Percentiles rank a stretch among this genome's conserved stretches.
Evolutionary conservation across 2,797 vertebrate genomes (phyloP).

Genomic region (Jordanella pulchra): DNA sequence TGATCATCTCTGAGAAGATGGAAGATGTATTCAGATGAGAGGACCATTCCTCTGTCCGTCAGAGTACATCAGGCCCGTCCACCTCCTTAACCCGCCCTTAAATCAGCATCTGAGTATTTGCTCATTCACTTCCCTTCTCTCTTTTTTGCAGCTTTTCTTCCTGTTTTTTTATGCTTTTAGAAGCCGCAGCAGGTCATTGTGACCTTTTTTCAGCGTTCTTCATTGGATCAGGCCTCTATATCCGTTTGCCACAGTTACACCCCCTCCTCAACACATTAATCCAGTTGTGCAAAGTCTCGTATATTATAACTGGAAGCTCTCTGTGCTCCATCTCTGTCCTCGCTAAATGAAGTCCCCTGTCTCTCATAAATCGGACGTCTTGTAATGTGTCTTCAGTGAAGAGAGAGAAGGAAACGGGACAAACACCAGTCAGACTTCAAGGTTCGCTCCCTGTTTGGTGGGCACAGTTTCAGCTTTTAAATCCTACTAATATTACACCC

Average conservation of each 20-base stretch:
- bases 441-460: constrained; percentile 48
- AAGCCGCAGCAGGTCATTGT: constrained; percentile 44
- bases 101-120: no score
- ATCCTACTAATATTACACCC: constrained; percentile 59
- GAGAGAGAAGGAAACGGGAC: constrained; percentile 53
- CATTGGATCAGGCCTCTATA: constrained; percentile 18
- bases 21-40: constrained; percentile 49
- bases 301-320: constrained; percentile 43
- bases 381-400: constrained; percentile 63
- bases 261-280: constrained; percentile 27
- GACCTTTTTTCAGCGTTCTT: constrained; percentile 41
- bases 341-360: constrained; percentile 62
- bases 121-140: constrained; percentile 32
- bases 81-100: constrained; percentile 54
- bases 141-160: constrained; percentile 24
- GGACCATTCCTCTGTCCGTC: constrained; percentile 53
- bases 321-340: constrained; percentile 51
- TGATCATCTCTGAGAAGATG: constrained; percentile 29
- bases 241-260: constrained; percentile 45
- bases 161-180: constrained; percentile 24
- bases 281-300: constrained; percentile 39
- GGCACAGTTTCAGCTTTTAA: constrained; percentile 67
- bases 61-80: no score
- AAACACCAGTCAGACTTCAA: constrained; percentile 62
- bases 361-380: constrained; percentile 61